Base-by-base conservation (phyloP, 2,888 invertebrate species). In the Mayetiola destructor region DNA sequence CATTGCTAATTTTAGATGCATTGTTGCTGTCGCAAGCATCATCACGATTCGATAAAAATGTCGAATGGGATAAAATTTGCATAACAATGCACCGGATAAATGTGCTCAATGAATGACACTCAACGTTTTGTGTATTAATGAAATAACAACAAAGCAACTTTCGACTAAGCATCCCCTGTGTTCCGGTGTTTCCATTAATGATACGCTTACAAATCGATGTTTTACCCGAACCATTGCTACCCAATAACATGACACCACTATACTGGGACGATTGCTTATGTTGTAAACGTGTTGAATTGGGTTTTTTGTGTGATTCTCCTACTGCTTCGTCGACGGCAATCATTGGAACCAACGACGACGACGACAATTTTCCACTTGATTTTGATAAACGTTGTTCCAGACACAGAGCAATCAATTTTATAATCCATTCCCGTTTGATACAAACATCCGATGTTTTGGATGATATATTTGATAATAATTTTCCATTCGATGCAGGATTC, bases 191-290 rank as follows among this genome's bases (percentile, higher is more conserved):
- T 10, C 73, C 73, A 62, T 71, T 70, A 65, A 73, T 66, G 32
- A 73, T 73, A 67, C 92, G 89, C 58, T 84, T 82, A 67, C 89
- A 85, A 48, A 94, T 77, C 23, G 94, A 90, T 5, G 94, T 93
- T 69, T 96, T 96, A 0, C 96, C 96, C 62, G 91, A 89, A 20
- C 95, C 96, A 0, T 94, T 88, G 1, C 92, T 92, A 61, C 90
- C 92, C 59, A 94, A 76, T 57, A 96, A 81, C 52, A 95, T 76
- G 1, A 91, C 88, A 0, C 95, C 95, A 64, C 89, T 88, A 58
- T 73, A 71, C 35, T 66, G 67, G 14, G 68, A 66, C 14, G 67
- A 12, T 39, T 20, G 3, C 16, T 48, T 48, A n/a, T 48, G 48
- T n/a, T 48, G 39, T 9, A 29, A 29, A 29, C 37, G 56, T 40